phyloP scores from a whole-genome alignment of 2,888 invertebrate species.

The Lasioglossum pauxillum region DNA sequence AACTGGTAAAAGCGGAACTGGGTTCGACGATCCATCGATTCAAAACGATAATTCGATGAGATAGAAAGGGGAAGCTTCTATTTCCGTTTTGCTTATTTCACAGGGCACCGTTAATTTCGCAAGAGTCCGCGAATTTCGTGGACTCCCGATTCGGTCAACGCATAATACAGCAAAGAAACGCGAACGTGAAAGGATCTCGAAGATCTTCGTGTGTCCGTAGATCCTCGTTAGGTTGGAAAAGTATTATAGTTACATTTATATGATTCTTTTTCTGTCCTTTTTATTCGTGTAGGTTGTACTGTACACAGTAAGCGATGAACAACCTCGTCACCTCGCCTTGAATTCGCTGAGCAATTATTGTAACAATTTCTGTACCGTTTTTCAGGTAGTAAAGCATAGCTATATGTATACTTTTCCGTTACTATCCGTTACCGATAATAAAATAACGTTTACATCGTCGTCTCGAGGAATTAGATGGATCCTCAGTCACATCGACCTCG shows the following conservation, averaged over 20 bases:
- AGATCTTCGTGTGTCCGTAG: neutral
- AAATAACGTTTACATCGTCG: slow-evolving; percentile 62
- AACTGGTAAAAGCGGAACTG: slow-evolving; percentile 39
- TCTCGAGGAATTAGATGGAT: slow-evolving; percentile 42
- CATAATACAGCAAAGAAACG: neutral
- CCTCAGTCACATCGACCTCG: slow-evolving; percentile 39
- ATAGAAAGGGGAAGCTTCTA: neutral
- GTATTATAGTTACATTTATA: slow-evolving; percentile 10
- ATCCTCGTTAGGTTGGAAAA: slow-evolving; percentile 21
- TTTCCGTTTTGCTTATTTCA: neutral
- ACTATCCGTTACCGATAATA: slow-evolving; percentile 57
- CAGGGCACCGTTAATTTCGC: neutral
- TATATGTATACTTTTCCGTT: slow-evolving; percentile 58
- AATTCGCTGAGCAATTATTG: slow-evolving; percentile 67
- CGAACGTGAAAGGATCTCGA: neutral
- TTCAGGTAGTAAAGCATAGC: slow-evolving; percentile 58
- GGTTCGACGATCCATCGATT: slow-evolving; percentile 17
- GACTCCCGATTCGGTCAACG: neutral
- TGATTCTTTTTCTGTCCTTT: slow-evolving; percentile 10
- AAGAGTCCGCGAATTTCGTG: neutral
- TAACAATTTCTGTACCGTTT: slow-evolving; percentile 58
- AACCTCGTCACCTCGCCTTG: slow-evolving; percentile 58
- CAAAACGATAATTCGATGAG: neutral
- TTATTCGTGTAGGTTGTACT: slow-evolving; percentile 59
- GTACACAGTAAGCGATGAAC: slow-evolving; percentile 55